Conservation (phyloP, 2,888 invertebrate genomes). For the Neelides folsomi region DNA sequence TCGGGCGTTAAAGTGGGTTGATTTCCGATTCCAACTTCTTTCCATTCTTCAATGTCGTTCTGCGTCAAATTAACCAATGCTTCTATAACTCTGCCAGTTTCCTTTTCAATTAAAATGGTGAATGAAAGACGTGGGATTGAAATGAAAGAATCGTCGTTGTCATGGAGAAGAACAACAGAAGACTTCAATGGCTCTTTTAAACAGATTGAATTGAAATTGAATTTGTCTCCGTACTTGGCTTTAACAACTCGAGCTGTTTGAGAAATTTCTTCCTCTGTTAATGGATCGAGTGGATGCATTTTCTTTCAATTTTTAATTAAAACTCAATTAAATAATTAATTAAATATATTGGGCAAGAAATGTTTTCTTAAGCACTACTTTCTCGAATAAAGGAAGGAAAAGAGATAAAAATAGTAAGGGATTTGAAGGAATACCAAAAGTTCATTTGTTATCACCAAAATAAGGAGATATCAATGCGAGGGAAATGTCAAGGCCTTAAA, state of each 20-base stretch:
- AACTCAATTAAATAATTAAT: too few relatives aligned
- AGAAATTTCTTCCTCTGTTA: slow-evolving; percentile 18
- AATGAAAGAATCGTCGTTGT: not conserved
- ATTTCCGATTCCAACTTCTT: slow-evolving; percentile 10
- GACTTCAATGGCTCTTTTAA: slow-evolving; percentile 21
- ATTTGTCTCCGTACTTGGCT: slow-evolving; percentile 10
- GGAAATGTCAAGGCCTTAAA: too few relatives aligned
- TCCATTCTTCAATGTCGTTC: slow-evolving; percentile 14
- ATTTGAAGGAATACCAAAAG: too few relatives aligned
- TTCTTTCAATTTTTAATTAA: not conserved
- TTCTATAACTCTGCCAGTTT: slow-evolving; percentile 14
- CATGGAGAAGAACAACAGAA: slow-evolving; percentile 6
- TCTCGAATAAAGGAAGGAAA: too few relatives aligned
- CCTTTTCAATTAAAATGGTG: slow-evolving; percentile 18
- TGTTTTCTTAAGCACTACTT: too few relatives aligned
- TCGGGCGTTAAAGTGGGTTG: slow-evolving; percentile 25
- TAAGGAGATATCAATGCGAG: too few relatives aligned
- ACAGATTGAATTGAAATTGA: slow-evolving; percentile 24
- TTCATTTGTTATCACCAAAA: too few relatives aligned
- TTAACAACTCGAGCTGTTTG: slow-evolving; percentile 11
- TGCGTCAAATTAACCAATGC: slow-evolving; percentile 18
- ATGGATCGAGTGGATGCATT: slow-evolving; percentile 23
- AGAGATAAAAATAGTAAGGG: too few relatives aligned
- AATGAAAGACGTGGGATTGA: slow-evolving; percentile 17
- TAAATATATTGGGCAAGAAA: too few relatives aligned